phyloP scores from a whole-genome alignment of 1,140 invertebrate species.

The Pissodes strobi region DNA sequence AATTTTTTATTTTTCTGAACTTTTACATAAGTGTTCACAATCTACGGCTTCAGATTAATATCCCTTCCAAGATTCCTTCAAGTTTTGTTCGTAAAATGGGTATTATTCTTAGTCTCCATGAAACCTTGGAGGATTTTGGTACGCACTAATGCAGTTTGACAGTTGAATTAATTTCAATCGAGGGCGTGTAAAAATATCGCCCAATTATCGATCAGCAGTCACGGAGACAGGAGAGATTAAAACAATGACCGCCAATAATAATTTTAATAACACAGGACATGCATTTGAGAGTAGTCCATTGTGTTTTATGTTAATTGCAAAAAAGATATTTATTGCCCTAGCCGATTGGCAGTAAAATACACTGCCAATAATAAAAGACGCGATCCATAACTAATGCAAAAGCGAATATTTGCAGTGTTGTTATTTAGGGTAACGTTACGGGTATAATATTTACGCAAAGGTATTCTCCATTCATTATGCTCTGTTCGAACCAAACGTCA shows the following conservation, averaged over 20 bases:
- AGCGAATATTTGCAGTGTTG: background rate
- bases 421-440: too few species aligned
- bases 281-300: conserved; percentile 31
- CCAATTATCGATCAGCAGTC: conserved; percentile 19
- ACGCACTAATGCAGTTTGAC: conserved; percentile 1
- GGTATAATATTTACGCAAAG: too few species aligned
- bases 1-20: too few species aligned
- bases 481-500: too few species aligned
- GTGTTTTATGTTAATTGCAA: conserved; percentile 36
- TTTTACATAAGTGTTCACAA: too few species aligned
- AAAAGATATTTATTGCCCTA: conserved; percentile 30
- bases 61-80: too few species aligned
- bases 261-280: conserved; percentile 31
- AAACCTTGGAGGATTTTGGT: too few species aligned
- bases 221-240: background rate
- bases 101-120: too few species aligned
- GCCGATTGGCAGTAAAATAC: conserved; percentile 33
- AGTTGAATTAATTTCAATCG: conserved; percentile 1
- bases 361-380: conserved; percentile 33
- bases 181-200: conserved; percentile 18
- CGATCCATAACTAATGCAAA: conserved; percentile 29
- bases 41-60: too few species aligned
- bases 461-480: too few species aligned
- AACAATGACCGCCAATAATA: conserved; percentile 24
- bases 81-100: too few species aligned